Evolutionary conservation across 2,113 vertebrate species (phyloP), one percentile per base, ranked within the genome.

Genomic region (Cyanocitta stelleri): DNA sequence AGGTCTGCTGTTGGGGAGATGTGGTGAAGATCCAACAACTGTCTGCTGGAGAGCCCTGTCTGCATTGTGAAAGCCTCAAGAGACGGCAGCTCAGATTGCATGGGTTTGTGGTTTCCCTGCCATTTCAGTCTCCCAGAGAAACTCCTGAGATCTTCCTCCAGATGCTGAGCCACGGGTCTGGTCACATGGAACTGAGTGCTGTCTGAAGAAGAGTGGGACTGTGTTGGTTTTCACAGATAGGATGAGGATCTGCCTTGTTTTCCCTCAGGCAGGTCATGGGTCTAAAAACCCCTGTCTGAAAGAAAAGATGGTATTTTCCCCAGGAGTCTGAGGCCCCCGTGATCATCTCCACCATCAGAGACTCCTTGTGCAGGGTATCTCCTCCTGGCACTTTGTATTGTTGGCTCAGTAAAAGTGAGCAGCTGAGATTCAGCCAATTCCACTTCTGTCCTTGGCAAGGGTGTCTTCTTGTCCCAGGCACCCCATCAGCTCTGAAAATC

Each of bases 261-360:
- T 94, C 55, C 73, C 59, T 91, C 61, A 26, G 85, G 85, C 83
- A 71, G 46, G 44, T 94, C 88, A 86, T 16, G 85, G 35, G 72
- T 87, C 78, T 89, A 71, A 87, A 89, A 83, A 39, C 29, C 19
- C 4, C 16, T 18, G 13, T 90, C 55, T 91, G 55, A 48, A 63
- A 55, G 51, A 69, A 67, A 90, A 56, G 16, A 32, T 4, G 1
- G 7, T 55, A 14, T 89, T 93, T 95, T 89, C 77, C 32, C 54
- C 43, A 39, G 35, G 33, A 72, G 16, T 35, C 27, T n/a, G 64
- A 83, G 48, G 48, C 7, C 32, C 39, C 43, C 0, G 1, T 95
- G 76, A 62, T 71, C 52, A 30, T 48, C n/a, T 72, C 39, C 52
- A 46, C 9, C 22, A 72, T 64, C 46, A 86, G 71, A 82, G 85